Base-by-base conservation (phyloP, 2,888 invertebrate species). In the Conus canariensis region DNA sequence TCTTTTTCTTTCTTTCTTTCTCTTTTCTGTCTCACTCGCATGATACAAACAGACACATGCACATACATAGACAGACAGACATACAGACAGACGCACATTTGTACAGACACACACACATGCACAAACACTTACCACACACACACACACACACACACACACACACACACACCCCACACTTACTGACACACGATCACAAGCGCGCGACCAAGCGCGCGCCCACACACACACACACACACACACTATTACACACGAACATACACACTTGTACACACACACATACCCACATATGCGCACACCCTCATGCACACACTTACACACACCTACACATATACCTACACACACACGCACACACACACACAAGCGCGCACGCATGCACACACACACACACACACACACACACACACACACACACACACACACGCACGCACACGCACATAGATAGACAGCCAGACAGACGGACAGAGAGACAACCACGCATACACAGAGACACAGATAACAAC, bases 101-200 rank as follows among this genome's bases (percentile, higher is more conserved):
- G 19, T 9, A 70, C 67, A 67, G 14, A 67, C 30, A 77, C 77
- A 77, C 77, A 77, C 77, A 25, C 77, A 77, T 25, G 19, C 77
- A 77, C 77, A 77, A 16, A 70, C 70, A 70, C 70, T 19, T 22
- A 70, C 77, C 77, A 77, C 77, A 77, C 77, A 77, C 77, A 77
- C 25, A 10, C 77, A 77, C 77, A 25, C 7, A 77, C 25, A 25
- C n/a, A 77, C 77, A 77, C 30, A 77, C 77, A 77, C 77, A 25
- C 77, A 25, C 77, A 14, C 77, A 77, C 25, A 25, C 77, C 0
- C 1, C 25, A 77, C 30, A 25, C 77, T 16, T 14, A 77, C 77
- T 16, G 19, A 70, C 70, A 70, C 70, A 70, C 70, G 8, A 25
- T 30, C 45, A 45, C 45, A 45, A 45, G 2, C 45, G 45, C 4